Percentiles rank a stretch among this genome's conserved stretches.
These are phyloP conservation scores for Lagocephalus sceleratus DNA, from an alignment of 2,797 vertebrate genomes.

Conservation along the genomic window DNA sequence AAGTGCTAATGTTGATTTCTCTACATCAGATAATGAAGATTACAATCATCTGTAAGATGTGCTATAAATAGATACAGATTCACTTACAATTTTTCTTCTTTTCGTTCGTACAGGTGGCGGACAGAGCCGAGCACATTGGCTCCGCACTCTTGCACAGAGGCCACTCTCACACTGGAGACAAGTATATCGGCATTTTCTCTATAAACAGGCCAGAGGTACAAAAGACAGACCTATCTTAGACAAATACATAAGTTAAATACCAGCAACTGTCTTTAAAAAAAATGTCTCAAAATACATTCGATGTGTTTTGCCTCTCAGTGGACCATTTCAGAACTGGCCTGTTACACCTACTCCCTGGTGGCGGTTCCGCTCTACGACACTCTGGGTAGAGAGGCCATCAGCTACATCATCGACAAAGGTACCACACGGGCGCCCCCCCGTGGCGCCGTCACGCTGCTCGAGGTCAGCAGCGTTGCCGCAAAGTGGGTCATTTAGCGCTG, in stretches of 20 bases:
- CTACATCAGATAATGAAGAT: too few species aligned
- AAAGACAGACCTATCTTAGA: not conserved
- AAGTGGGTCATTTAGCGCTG: not conserved
- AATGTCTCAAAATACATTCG: not conserved
- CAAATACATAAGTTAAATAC: too few species aligned
- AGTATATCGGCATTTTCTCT: slow-evolving; percentile 88
- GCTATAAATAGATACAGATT: not conserved
- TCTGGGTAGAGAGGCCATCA: slow-evolving; percentile 87
- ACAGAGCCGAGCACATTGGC: slow-evolving; percentile 81
- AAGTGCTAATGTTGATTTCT: too few species aligned
- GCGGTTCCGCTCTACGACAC: slow-evolving; percentile 93
- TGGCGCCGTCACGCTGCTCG: not conserved
- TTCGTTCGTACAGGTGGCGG: slow-evolving; percentile 75
- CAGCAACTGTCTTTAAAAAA: not conserved
- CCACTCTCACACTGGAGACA: slow-evolving; percentile 78
- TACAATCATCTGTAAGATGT: too few species aligned
- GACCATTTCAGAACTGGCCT: slow-evolving; percentile 92
- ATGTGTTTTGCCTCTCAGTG: slow-evolving; percentile 75
- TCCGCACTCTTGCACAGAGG: slow-evolving; percentile 90
- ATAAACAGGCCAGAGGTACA: slow-evolving; percentile 96
- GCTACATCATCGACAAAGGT: slow-evolving; percentile 90
- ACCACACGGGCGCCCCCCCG: slow-evolving; percentile 3
- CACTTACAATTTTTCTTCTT: not conserved
- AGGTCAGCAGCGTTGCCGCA: not conserved
- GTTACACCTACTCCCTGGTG: slow-evolving; percentile 92